Base-by-base conservation (phyloP, 2,113 vertebrate species). In the Anthoscopus minutus region DNA sequence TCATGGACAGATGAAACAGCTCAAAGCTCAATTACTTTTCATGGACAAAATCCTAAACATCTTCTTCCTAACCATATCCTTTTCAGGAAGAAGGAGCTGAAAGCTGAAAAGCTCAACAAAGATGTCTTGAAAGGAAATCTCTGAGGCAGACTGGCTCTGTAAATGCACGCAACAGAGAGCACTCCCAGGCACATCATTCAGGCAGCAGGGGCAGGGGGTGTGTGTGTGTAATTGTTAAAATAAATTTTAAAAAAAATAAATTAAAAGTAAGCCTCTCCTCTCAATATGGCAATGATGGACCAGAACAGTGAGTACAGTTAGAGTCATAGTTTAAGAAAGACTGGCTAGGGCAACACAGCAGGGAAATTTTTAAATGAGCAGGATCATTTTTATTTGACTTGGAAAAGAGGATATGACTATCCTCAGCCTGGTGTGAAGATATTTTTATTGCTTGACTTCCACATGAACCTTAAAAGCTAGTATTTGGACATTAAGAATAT, bases 361-460 rank as follows among this genome's bases (percentile, higher is more conserved):
- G 83, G 86, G 40, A 84, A 65, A 74, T 95, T 86, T 94, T 96
- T 94, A 96, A 97, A 94, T 91, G 92, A 94, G 93, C 56, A 91
- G 91, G 61, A 94, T 96, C 94, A 91, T 96, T 97, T 95, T 23
- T 94, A 96, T 95, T 96, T 96, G 88, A 95, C 97, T 94, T 74
- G 0, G 4, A 60, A 97, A 79, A 91, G 74, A 93, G 87, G 91
- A 85, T 96, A 74, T 89, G 65, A 91, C 88, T 91, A 40, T 62
- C 71, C 93, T 94, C 92, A 95, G 72, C 84, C 93, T 81, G 71
- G 96, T 64, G 84, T 82, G 71, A 67, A 62, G 91, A 71, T 78
- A 89, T 93, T 97, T 94, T 88, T 91, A 95, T 95, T 90, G 86
- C 65, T 86, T 94, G 96, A 96, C 95, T 96, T 97, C 87, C 94